phyloP scores from a whole-genome alignment of 2,888 invertebrate species.

The Microctonus brassicae region DNA sequence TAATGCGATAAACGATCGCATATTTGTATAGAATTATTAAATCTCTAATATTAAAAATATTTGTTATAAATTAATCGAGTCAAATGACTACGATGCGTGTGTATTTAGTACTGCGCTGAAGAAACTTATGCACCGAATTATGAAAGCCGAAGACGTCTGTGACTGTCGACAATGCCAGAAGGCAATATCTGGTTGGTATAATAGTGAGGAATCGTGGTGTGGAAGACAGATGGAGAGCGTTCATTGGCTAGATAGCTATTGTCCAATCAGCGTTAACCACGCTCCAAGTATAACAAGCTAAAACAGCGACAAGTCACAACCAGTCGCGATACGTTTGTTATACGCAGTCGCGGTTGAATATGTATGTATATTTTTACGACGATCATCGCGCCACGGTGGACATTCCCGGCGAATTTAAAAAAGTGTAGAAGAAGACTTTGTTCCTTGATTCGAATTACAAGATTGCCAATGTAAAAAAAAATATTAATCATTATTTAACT shows the following conservation, averaged over 20 bases:
- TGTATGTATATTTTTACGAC: neutral
- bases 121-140: slow-evolving; percentile 17
- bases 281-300: slow-evolving; percentile 71
- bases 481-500: too few species aligned
- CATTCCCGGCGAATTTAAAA: too few species aligned
- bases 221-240: slow-evolving; percentile 79
- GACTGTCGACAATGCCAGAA: slow-evolving; percentile 64
- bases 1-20: slow-evolving; percentile 73
- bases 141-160: slow-evolving; percentile 57
- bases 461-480: too few species aligned
- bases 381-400: neutral
- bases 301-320: slow-evolving; percentile 10
- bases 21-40: slow-evolving; percentile 50
- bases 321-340: slow-evolving; percentile 51
- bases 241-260: slow-evolving; percentile 72
- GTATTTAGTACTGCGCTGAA: slow-evolving; percentile 36
- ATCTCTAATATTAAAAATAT: neutral
- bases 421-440: too few species aligned
- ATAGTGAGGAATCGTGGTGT: slow-evolving; percentile 52
- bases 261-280: slow-evolving; percentile 79
- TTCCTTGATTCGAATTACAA: too few species aligned
- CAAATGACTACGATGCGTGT: slow-evolving; percentile 32
- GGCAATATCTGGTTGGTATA: slow-evolving; percentile 54
- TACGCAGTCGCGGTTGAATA: slow-evolving; percentile 52
- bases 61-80: neutral